Base-by-base conservation (phyloP, 1,140 invertebrate genomes). In the Zaprionus africanus region DNA sequence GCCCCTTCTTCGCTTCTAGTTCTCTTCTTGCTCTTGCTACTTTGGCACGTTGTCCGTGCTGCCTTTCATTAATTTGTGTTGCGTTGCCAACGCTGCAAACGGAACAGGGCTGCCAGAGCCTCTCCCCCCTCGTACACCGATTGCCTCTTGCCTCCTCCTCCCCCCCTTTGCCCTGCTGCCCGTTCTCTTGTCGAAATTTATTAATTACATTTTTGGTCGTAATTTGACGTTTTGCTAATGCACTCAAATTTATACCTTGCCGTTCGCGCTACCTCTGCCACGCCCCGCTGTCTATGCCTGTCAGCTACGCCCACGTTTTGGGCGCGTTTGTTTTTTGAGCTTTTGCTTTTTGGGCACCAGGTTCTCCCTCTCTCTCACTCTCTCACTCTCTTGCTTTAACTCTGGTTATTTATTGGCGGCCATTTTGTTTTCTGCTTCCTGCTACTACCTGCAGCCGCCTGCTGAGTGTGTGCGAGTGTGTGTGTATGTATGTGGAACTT, bases 191-290 rank as follows among this genome's bases (percentile, higher is more conserved):
- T 81, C 81, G 78, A 88, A 88, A 90, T 90, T 90, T 88, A 90
- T 88, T 88, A 88, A 88, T 88, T 88, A 90, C 84, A 74, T 88
- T 88, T 82, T 90, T 81, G 85, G 81, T 88, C 84, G 90, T 88
- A 88, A 88, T 88, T 90, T n/a, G n/a, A 88, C 84, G 84, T 82
- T 85, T 83, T 76, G 78, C 85, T 90, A 88, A 88, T 88, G 84
- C 84, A 90, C 85, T 90, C 84, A 88, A 88, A 88, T 88, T 88
- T 88, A 88, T 88, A 90, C 84, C 85, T 90, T 84, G 67, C 54
- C 13, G 28, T 4, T n/a, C 15, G 41, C 41, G n/a, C 6, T 57
- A 36, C 31, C n/a, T 15, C 28, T 15, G 17, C 53, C 17, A 11
- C 46, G 6, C 6, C 24, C 2, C 19, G 11, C 31, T 31, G 17